Conservation (phyloP, 2,113 vertebrate species). For the Tiliqua scincoides region DNA sequence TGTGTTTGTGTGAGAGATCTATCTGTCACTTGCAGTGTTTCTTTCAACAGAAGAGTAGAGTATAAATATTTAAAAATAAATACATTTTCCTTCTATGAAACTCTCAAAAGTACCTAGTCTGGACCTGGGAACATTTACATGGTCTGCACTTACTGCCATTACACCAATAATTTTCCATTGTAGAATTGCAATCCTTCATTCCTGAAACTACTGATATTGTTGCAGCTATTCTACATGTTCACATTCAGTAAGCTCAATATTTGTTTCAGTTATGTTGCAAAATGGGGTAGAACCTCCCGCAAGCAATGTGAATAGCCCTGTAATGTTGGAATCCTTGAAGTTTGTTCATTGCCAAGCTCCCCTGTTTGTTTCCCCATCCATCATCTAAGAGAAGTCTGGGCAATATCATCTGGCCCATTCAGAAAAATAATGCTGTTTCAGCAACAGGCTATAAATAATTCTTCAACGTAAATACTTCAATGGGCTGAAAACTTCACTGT, state of each 20-base stretch:
- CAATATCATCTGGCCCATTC: neutral
- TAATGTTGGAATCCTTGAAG: neutral
- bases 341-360: slow-evolving; percentile 7
- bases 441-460: slow-evolving; percentile 4
- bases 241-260: neutral
- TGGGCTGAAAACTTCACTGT: neutral
- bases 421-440: slow-evolving; percentile 18
- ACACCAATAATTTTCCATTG: neutral
- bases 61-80: neutral
- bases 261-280: neutral
- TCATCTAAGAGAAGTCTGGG: slow-evolving; percentile 3
- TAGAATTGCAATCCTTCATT: neutral
- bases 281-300: neutral
- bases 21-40: no score
- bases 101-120: neutral
- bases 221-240: neutral
- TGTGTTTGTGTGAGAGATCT: no score
- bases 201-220: neutral
- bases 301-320: neutral
- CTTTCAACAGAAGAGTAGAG: no score
- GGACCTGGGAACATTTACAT: neutral
- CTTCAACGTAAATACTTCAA: neutral
- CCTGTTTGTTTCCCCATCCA: slow-evolving; percentile 7
- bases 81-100: neutral
- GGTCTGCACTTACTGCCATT: neutral